Evolutionary conservation across 1,140 invertebrate genomes (phyloP).

Genomic region (Lasioglossum baleicum): DNA sequence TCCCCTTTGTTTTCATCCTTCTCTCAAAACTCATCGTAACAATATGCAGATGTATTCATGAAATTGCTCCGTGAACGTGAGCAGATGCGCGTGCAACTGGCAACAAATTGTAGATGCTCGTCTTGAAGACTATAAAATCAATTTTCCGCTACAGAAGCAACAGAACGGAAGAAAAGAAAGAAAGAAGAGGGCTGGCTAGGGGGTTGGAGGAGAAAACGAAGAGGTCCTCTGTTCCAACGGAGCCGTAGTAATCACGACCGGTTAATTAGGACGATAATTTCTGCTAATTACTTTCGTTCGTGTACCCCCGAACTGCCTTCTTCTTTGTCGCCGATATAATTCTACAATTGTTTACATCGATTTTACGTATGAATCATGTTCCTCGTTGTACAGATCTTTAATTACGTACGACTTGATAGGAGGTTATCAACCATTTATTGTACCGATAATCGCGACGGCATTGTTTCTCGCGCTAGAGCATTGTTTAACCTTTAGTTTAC

Average conservation of each 20-base stretch:
- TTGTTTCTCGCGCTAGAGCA: no score
- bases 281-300: conserved; percentile 53
- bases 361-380: conserved; percentile 9
- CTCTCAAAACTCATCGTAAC: conserved; percentile 22
- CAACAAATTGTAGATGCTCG: conserved; percentile 41
- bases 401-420: no score
- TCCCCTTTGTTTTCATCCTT: not conserved
- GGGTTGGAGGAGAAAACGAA: not conserved
- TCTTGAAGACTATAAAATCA: conserved; percentile 37
- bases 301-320: conserved; percentile 13
- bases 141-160: conserved; percentile 17
- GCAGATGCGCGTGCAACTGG: conserved; percentile 26
- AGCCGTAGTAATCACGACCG: conserved; percentile 39
- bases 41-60: conserved; percentile 41
- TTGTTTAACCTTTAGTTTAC: no score
- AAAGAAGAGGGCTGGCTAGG: no score
- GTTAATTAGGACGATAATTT: conserved; percentile 54
- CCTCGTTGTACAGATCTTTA: no score
- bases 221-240: conserved; percentile 41
- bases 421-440: no score
- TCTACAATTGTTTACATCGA: conserved; percentile 46
- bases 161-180: not conserved
- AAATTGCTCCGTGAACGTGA: conserved; percentile 29
- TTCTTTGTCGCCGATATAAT: conserved; percentile 48
- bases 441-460: no score